Evolutionary conservation across 2,797 vertebrate genomes (phyloP), one percentile per base, ranked within the genome.

Genomic region (Salmo trutta): DNA sequence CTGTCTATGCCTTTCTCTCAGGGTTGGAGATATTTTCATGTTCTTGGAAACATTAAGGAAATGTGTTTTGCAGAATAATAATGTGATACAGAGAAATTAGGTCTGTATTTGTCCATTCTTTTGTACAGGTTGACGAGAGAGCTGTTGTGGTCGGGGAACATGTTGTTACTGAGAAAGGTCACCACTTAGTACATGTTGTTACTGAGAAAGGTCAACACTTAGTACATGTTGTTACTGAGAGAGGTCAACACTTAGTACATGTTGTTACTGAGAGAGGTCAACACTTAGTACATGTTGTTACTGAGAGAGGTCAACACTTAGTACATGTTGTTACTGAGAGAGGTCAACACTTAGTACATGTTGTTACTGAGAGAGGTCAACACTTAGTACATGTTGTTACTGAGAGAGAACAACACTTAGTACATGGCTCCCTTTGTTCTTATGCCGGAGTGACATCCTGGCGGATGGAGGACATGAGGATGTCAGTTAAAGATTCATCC

Each of bases 391-490:
- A 36, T 36, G 33, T 5, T 36, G 33, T 36, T 36, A 85, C 76
- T 75, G 74, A 74, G 19, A 78, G 19, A 54, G 29, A n/a, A n/a
- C n/a, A 54, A 31, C 80, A 73, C 71, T 53, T 74, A 79, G 73
- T 19, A 15, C 3, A 5, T 54, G 14, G 73, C 54, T 59, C 54
- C 54, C 6, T n/a, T n/a, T 21, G 19, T 59, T 59, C 54, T 59
- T 64, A 64, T 64, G 59, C 59, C 19, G 7, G 54, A 59, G 54
- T n/a, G 59, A 64, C 21, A 12, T 17, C 10, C 2, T 14, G 59
- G 59, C 21, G 4, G 59, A 64, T 64, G 21, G 56, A 59, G 56
- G 59, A 64, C 21, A 64, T 24, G 59, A 64, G 59, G 21, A 64
- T 64, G 10, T 47, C 41, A 47, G 41, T 47, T 47, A 12, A 47